Conservation (phyloP, 2,113 vertebrate genomes). For the Eurypyga helias region DNA sequence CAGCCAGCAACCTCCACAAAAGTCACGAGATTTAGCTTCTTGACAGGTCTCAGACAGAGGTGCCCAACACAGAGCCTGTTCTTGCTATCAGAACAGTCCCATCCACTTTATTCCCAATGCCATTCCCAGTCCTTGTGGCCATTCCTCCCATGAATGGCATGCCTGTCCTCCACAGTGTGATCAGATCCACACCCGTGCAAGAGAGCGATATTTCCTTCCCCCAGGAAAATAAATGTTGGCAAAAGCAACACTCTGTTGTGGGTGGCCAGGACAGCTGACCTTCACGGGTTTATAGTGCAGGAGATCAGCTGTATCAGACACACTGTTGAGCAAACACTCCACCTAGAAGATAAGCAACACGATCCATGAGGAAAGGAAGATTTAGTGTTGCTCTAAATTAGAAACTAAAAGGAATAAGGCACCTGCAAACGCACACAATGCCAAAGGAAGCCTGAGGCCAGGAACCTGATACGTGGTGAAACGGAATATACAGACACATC, state of each 20-base stretch:
- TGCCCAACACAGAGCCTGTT: fast-evolving
- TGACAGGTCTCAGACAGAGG: not conserved
- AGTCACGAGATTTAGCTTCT: not conserved
- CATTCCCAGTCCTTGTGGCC: not conserved
- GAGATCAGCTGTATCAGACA: not conserved
- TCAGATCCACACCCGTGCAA: fast-evolving
- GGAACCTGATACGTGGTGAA: not conserved
- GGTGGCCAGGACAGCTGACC: fast-evolving
- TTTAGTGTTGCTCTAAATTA: not conserved
- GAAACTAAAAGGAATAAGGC: not conserved
- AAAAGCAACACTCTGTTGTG: not conserved
- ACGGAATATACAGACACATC: not conserved
- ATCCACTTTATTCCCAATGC: not conserved
- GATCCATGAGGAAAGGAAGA: not conserved
- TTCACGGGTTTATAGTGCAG: not conserved
- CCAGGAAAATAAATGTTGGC: not conserved
- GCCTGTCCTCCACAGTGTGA: fast-evolving
- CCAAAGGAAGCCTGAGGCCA: not conserved
- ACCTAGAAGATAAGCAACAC: not conserved
- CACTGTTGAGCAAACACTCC: not conserved
- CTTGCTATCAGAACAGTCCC: not conserved
- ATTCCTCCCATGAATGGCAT: fast-evolving
- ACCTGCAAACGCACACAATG: not conserved
- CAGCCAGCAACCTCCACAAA: not conserved
- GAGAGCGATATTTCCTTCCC: fast-evolving